Evolutionary conservation across 1,140 invertebrate species (phyloP), one percentile per base, ranked within the genome.

Genomic region (Galleria mellonella): DNA sequence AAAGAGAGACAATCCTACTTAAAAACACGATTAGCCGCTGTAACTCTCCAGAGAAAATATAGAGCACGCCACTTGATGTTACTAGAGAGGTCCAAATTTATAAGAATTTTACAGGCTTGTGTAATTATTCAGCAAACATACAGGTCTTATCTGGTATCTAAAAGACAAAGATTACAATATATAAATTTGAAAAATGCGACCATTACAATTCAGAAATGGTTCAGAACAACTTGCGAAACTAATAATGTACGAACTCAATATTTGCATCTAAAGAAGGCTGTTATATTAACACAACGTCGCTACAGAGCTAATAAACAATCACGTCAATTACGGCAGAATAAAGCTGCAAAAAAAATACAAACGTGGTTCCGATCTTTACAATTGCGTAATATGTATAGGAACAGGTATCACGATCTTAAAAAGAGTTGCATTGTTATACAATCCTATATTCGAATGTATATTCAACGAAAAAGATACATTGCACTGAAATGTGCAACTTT

Each of bases 311-410:
- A 61, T 23, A 70, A 55, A 36, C 47, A 54, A 13, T 76, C 78
- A 64, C 58, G 54, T 31, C 37, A 28, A 23, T 47, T 41, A 1
- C 47, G 48, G 28, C 51, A 48, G 12, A 53, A 47, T 14, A 41
- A 46, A 39, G 75, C 82, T 0, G 74, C 74, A 3, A 52, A 62
- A 12, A 83, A 70, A 43, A 86, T 89, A 43, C 88, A 89, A 50
- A 55, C 17, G 1, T 75, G 78, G 51, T 89, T 83, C 66, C 74
- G 72, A 62, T 82, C 83, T 37, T 41, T 58, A 17, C 50, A 12
- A 51, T 69, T 32, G n/a, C 60, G 52, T 2, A 56, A 43, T 67
- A 64, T 62, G 71, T 72, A 72, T 44, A 67, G 74, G 28, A 17
- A 41, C 9, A 10, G 65, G n/a, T 89, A 73, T 56, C 12, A 74